Conservation (phyloP, 23 tunicate genomes). For the Halocynthia roretzi region DNA sequence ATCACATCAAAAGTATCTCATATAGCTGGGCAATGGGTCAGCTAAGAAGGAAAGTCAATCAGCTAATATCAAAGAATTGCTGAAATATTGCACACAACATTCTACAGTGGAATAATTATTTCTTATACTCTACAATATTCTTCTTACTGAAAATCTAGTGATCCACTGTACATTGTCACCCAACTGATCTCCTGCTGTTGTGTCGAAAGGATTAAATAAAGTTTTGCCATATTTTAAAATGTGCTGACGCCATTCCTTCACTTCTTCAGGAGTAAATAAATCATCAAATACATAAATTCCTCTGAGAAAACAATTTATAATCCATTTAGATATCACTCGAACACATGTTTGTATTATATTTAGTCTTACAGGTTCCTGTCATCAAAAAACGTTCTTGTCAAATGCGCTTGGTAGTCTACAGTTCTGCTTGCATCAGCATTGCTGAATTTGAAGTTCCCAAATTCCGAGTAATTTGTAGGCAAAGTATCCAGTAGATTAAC, state of each 20-base stretch:
- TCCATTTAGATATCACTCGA: no score
- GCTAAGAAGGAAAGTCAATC: neutral
- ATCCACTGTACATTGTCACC: slow-evolving; percentile 85
- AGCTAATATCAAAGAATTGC: neutral
- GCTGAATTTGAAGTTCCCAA: slow-evolving; percentile 28
- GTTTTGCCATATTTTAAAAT: slow-evolving; percentile 15
- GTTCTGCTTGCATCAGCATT: slow-evolving; percentile 22
- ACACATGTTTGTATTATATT: no score
- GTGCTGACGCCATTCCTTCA: slow-evolving; percentile 33
- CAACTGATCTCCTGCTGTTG: slow-evolving; percentile 41
- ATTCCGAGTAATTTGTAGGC: neutral
- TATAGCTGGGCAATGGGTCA: neutral
- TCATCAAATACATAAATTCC: slow-evolving; percentile 71
- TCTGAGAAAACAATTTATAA: slow-evolving; percentile 20
- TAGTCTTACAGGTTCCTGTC: neutral
- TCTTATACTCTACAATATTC: no score
- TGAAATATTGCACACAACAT: no score
- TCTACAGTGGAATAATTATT: no score
- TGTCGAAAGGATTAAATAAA: slow-evolving; percentile 21
- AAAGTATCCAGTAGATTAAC: no score
- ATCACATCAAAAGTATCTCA: neutral
- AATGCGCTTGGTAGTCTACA: slow-evolving; percentile 31
- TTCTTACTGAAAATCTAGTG: slow-evolving; percentile 31
- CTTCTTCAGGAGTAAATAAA: slow-evolving; percentile 48
- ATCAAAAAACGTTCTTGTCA: slow-evolving; percentile 36